Base-by-base conservation (phyloP, 2,888 invertebrate genomes). In the Trachelus tabidus region DNA sequence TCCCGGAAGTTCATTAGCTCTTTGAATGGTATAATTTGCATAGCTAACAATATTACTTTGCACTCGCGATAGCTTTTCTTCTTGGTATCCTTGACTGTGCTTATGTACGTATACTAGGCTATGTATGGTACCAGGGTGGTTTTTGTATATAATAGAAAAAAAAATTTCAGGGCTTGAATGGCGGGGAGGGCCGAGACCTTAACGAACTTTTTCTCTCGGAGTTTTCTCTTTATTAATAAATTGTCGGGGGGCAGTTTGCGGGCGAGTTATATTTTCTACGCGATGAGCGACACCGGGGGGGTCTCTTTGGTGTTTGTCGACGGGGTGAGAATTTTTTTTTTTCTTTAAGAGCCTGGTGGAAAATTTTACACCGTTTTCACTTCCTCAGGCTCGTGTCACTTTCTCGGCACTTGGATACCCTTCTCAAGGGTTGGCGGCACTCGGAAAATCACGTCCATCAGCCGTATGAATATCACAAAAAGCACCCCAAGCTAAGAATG, bases 1-100 rank as follows among this genome's bases (percentile, higher is more conserved):
- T 71, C 71, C 31, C 71, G 71, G 33, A 71, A 71, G 71, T 71
- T 71, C 83, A 84, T 85, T 83, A 81, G 78, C 79, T 81, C 82
- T 84, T 85, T 84, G 85, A 84, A 85, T 81, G 81, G 80, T 85
- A 84, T 83, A 83, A 86, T 87, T 87, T 86, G 83, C 85, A 86
- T 85, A 84, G 79, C 83, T 86, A 84, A 87, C 83, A 84, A 83
- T 83, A 82, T 86, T 84, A 85, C 82, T 79, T 79, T 77, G 79
- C 79, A 80, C 80, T 76, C 75, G 77, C 80, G 86, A 85, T 85
- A 86, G 81, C 79, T 82, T 82, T 82, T 77, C 80, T 73, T 40
- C 34, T 40, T 34, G 34, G 34, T 31, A 33, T 33, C 71, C 40
- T 40, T 40, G 40, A 40, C 40, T 40, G 6, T 40, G 40, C 40